Evolutionary conservation across 2,797 vertebrate species (phyloP), one percentile per base, ranked within the genome.

Genomic region (Buphagus erythrorhynchus): DNA sequence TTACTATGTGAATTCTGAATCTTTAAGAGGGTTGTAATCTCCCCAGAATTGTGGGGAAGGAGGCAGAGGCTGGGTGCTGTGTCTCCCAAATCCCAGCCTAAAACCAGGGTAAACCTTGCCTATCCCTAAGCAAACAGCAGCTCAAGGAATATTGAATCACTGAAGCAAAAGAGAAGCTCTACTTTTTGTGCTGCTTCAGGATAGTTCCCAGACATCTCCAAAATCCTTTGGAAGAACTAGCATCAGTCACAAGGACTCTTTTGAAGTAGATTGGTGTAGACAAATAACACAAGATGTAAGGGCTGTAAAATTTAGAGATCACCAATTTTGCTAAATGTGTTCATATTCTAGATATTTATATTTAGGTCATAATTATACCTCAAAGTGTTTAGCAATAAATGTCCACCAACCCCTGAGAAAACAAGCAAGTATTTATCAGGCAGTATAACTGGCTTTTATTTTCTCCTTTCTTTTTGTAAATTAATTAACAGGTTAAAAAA

Each of bases 11-110:
- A 88, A 78, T 79, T 85, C 52, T 55, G 57, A 77, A 67, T 11
- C 29, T 67, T 74, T 79, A 38, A 52, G 33, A 63, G 40, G 7
- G 8, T 15, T 80, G 4, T 65, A 38, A 36, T 78, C 36, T 72
- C 12, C 43, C 28, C 9, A 28, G 59, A 13, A 22, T 0, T 11
- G 10, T 25, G 26, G 12, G 33, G 29, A 82, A 26, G 18, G 33
- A 92, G 73, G 36, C 7, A 73, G 45, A 88, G 15, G 10, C 13
- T 0, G 0, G 11, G 35, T 28, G 10, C 28, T 48, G 14, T 1
- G 0, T 33, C 10, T 87, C 43, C 46, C 63, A 85, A 42, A 84
- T 69, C 28, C 66, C 13, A 33, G 28, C 24, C 35, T 95, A 79
- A 90, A 93, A 18, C 40, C 26, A 63, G 24, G 9, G 11, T 74